Evolutionary conservation across 2,113 vertebrate genomes (phyloP).

Genomic region (Ceuthmochares aereus): DNA sequence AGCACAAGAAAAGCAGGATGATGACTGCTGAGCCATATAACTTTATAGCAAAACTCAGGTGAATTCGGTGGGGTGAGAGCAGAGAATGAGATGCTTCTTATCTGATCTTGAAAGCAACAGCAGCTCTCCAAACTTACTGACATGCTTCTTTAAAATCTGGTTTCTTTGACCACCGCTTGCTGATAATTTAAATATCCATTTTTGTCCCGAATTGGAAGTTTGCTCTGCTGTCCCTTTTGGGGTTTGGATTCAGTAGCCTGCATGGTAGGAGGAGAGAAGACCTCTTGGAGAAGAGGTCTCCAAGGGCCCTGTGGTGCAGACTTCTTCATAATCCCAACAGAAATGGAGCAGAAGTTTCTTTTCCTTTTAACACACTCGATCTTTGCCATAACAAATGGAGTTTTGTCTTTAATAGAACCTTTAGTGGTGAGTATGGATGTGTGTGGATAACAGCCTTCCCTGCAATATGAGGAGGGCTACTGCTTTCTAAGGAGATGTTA

Average conservation of each 20-base stretch:
- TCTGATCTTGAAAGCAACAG: not conserved
- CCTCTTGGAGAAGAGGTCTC: not conserved
- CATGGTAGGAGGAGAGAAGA: not conserved
- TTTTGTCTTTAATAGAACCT: not conserved
- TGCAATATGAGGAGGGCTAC: accelerated
- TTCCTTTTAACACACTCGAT: not conserved
- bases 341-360: not conserved
- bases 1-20: not conserved
- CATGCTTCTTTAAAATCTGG: not conserved
- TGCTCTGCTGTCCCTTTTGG: not conserved
- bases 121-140: not conserved
- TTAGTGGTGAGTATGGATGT: not conserved
- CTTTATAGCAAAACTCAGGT: not conserved
- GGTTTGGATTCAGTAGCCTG: not conserved
- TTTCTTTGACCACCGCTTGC: not conserved
- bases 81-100: not conserved
- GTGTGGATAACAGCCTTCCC: too few species aligned
- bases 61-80: not conserved
- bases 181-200: not conserved
- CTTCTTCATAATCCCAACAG: not conserved
- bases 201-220: not conserved
- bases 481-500: not conserved
- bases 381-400: not conserved
- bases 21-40: not conserved
- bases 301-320: not conserved